These are phyloP conservation scores for Scaptomyza pallida DNA, from an alignment of 1,140 invertebrate species.

Conservation along the genomic window DNA sequence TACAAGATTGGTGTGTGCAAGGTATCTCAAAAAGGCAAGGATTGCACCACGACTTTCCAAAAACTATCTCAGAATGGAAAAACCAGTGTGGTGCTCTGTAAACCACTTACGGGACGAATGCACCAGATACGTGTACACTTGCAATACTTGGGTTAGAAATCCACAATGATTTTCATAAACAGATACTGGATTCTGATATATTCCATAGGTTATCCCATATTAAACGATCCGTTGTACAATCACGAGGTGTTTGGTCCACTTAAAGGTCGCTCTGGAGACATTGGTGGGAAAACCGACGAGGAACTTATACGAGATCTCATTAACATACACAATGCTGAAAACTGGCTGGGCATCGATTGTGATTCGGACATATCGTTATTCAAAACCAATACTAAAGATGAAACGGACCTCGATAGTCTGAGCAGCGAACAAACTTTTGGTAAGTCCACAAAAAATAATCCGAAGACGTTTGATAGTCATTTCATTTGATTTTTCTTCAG, in stretches of 20 bases:
- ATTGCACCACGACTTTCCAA: slow-evolving; percentile 95
- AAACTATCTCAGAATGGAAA: slow-evolving; percentile 93
- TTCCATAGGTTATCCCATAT: slow-evolving; percentile 90
- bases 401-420: slow-evolving; percentile 84
- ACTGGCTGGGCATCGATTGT: slow-evolving; percentile 95
- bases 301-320: slow-evolving; percentile 95
- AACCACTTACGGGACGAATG: slow-evolving; percentile 97
- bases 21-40: slow-evolving; percentile 95
- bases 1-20: slow-evolving; percentile 98
- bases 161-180: too few relatives aligned
- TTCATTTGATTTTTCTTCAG: slow-evolving; percentile 34
- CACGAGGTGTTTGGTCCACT: slow-evolving; percentile 95
- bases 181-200: too few relatives aligned
- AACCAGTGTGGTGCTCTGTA: slow-evolving; percentile 96
- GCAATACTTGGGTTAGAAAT: slow-evolving; percentile 88
- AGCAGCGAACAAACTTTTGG: slow-evolving; percentile 63
- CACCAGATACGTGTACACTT: slow-evolving; percentile 99
- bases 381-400: slow-evolving; percentile 87
- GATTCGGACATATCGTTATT: slow-evolving; percentile 93
- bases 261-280: slow-evolving; percentile 95
- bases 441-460: slow-evolving; percentile 39
- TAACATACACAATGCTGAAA: slow-evolving; percentile 95
- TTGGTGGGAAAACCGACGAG: slow-evolving; percentile 95
- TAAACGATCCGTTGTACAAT: slow-evolving; percentile 98
- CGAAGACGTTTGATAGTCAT: background rate